These are phyloP conservation scores for Drosophila kikkawai DNA, from an alignment of 1,140 invertebrate genomes.

Conservation along the genomic window DNA sequence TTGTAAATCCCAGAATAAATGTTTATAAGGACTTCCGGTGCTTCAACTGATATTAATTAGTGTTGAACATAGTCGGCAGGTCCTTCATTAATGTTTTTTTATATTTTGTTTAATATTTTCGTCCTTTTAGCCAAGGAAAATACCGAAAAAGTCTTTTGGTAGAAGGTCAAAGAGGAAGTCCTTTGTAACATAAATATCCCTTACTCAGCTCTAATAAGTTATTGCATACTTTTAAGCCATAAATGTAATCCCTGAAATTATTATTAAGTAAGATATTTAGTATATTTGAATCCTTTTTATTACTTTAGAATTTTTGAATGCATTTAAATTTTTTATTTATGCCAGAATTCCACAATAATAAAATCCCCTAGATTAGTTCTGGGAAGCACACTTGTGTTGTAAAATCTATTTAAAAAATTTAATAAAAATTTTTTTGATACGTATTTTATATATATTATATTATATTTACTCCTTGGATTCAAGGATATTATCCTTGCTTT, in stretches of 20 bases:
- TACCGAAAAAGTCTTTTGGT: neutral
- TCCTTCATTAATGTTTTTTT: neutral
- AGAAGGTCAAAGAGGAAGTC: neutral
- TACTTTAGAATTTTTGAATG: neutral
- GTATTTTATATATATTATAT: too few relatives aligned
- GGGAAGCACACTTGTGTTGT: neutral
- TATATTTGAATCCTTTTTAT: neutral
- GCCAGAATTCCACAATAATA: too few relatives aligned
- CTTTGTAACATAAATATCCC: neutral
- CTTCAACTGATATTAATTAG: neutral
- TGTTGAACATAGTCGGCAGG: neutral
- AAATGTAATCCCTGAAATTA: neutral
- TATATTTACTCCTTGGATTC: neutral
- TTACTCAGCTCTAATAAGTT: neutral
- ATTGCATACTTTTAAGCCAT: slow-evolving; percentile 1
- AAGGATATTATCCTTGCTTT: neutral
- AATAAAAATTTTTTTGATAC: neutral
- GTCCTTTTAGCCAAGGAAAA: neutral
- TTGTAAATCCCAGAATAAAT: neutral
- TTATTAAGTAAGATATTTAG: neutral
- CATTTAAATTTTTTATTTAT: neutral
- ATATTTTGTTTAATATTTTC: neutral
- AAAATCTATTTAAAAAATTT: neutral
- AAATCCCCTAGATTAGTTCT: too few relatives aligned
- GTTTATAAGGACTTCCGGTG: too few relatives aligned